These are phyloP conservation scores for Drosophila borealis DNA, from an alignment of 2,888 invertebrate species.

Conservation along the genomic window DNA sequence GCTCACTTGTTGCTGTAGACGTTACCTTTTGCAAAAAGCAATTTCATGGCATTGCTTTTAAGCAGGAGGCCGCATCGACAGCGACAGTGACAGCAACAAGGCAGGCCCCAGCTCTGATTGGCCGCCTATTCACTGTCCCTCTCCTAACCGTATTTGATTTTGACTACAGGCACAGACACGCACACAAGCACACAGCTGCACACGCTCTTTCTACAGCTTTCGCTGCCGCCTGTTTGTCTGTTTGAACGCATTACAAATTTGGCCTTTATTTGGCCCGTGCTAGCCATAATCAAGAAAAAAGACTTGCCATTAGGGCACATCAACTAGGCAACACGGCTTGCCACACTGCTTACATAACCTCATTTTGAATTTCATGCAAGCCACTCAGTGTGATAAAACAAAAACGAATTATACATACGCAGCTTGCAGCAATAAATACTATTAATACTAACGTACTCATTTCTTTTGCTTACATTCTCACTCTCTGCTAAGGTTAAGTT, in stretches of 20 bases:
- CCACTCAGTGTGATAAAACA: not conserved
- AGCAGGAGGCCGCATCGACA: slow-evolving; percentile 55
- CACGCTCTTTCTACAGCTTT: slow-evolving; percentile 22
- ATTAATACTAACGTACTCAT: not conserved
- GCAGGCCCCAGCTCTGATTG: slow-evolving; percentile 51
- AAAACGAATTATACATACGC: slow-evolving; percentile 6
- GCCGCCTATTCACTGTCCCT: slow-evolving; percentile 27
- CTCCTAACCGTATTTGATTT: slow-evolving; percentile 55
- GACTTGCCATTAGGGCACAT: slow-evolving; percentile 34
- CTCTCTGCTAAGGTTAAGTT: not conserved
- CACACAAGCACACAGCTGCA: not conserved
- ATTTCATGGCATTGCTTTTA: slow-evolving; percentile 73
- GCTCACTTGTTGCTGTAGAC: slow-evolving; percentile 70
- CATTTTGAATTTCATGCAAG: not conserved
- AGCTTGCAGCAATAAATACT: slow-evolving; percentile 19
- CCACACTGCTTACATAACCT: not conserved
- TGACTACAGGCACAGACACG: slow-evolving; percentile 28
- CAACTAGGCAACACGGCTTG: slow-evolving; percentile 21
- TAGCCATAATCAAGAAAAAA: slow-evolving; percentile 54
- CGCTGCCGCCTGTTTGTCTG: slow-evolving; percentile 47
- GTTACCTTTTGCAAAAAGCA: slow-evolving; percentile 69
- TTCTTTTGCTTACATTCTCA: slow-evolving; percentile 1
- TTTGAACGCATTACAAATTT: slow-evolving; percentile 57
- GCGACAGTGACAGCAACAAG: slow-evolving; percentile 53
- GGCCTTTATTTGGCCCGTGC: slow-evolving; percentile 54